A percentile compares a stretch with the other conserved stretches of the same genome.
Evolutionary conservation across 2,113 vertebrate species (phyloP).

Genomic region (Syngnathus scovelli): DNA sequence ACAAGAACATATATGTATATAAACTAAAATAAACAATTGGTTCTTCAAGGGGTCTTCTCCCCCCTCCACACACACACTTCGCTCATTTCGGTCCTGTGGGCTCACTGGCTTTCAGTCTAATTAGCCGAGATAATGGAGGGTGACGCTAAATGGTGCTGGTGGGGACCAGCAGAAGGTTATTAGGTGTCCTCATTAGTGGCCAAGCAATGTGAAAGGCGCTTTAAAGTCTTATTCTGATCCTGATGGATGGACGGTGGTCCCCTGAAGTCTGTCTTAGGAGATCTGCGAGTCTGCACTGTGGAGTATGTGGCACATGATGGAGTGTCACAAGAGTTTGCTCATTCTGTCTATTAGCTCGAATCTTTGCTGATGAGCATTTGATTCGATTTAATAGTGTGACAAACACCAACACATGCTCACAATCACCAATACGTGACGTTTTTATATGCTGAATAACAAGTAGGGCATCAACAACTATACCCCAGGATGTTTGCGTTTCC

Average conservation of each 20-base stretch:
- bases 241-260: constrained; percentile 49
- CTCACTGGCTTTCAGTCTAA: constrained; percentile 59
- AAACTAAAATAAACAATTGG: constrained; percentile 5
- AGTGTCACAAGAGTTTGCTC: constrained; percentile 17
- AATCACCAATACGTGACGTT: neutral
- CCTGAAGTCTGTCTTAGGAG: constrained; percentile 29
- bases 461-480: neutral
- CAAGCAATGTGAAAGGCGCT: constrained; percentile 57
- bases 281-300: constrained; percentile 15
- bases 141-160: constrained; percentile 65
- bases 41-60: constrained; percentile 27
- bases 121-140: constrained; percentile 70
- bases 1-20: no score
- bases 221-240: constrained; percentile 64
- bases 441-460: neutral
- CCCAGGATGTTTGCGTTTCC: neutral
- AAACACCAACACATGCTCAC: constrained; percentile 1
- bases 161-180: constrained; percentile 72
- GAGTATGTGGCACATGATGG: neutral
- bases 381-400: constrained; percentile 1
- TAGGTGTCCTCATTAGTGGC: constrained; percentile 69
- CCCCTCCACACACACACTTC: neutral
- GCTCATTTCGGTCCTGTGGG: constrained; percentile 43
- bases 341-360: constrained; percentile 8
- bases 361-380: constrained; percentile 13